Percentiles rank a stretch among this genome's conserved stretches.
Conservation (phyloP, 2,113 vertebrate species). For the Tragelaphus scriptus region DNA sequence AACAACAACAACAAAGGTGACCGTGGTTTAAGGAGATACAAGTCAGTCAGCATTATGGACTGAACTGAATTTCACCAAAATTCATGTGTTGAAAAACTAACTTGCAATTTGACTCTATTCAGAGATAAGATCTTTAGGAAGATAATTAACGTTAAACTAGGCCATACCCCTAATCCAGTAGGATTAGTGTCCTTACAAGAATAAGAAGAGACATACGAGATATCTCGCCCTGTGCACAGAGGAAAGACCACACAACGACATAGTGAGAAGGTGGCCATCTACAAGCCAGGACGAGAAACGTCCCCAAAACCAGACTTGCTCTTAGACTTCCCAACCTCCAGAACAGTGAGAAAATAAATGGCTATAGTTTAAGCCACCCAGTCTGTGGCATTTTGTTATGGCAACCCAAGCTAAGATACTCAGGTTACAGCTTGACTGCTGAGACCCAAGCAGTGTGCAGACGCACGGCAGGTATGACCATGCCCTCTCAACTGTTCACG, state of each 20-base stretch:
- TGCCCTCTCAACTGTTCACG: too few species aligned
- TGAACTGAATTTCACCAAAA: not conserved
- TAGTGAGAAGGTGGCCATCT: not conserved
- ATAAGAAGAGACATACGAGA: not conserved
- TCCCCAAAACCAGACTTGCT: not conserved
- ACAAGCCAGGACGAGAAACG: not conserved
- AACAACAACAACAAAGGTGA: not conserved
- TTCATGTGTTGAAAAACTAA: not conserved
- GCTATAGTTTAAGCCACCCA: not conserved
- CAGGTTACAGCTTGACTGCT: not conserved
- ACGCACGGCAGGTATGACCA: rapidly evolving
- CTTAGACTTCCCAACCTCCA: not conserved
- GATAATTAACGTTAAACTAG: not conserved
- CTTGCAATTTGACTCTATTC: not conserved
- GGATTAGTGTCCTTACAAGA: not conserved
- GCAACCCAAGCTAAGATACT: not conserved
- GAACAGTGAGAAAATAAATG: not conserved
- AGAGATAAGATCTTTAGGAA: not conserved
- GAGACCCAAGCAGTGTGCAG: not conserved
- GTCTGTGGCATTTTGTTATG: not conserved
- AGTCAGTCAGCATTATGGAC: not conserved
- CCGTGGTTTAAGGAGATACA: not conserved
- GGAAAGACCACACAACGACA: not conserved
- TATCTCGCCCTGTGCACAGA: not conserved
- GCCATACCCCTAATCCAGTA: not conserved